Evolutionary conservation across 1,140 invertebrate species (phyloP).

Genomic region (Trichonephila clavipes): DNA sequence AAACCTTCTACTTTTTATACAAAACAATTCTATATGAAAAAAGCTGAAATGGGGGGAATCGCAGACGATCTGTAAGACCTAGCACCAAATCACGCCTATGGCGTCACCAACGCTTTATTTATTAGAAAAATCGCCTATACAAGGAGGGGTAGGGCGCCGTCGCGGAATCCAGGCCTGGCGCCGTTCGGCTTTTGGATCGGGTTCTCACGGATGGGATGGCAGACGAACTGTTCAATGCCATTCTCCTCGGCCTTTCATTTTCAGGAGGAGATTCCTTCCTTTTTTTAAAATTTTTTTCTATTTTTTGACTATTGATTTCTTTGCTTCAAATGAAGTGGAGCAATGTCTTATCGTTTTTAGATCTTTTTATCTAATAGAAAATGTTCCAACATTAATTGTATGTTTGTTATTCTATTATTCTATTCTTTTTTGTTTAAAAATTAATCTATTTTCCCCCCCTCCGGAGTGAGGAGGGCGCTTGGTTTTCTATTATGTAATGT

Average conservation of each 20-base stretch:
- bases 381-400: too few relatives aligned
- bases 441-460: too few relatives aligned
- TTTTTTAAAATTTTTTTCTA: neutral
- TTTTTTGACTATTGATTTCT: neutral
- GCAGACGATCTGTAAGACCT: neutral
- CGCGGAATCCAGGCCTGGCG: conserved; percentile 3
- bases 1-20: neutral
- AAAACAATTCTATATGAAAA: neutral
- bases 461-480: too few relatives aligned
- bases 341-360: too few relatives aligned
- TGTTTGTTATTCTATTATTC: too few relatives aligned
- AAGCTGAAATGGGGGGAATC: too few relatives aligned
- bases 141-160: conserved; percentile 12
- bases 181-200: neutral
- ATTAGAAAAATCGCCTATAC: neutral
- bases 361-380: too few relatives aligned
- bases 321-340: neutral
- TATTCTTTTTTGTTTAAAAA: too few relatives aligned
- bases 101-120: conserved; percentile 26
- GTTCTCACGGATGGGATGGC: neutral
- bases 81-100: neutral
- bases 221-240: neutral
- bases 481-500: too few relatives aligned
- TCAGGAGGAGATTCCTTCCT: neutral
- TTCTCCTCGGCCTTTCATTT: neutral